Conservation (phyloP, 2,113 vertebrate species). For the Melanostigma gelatinosum region DNA sequence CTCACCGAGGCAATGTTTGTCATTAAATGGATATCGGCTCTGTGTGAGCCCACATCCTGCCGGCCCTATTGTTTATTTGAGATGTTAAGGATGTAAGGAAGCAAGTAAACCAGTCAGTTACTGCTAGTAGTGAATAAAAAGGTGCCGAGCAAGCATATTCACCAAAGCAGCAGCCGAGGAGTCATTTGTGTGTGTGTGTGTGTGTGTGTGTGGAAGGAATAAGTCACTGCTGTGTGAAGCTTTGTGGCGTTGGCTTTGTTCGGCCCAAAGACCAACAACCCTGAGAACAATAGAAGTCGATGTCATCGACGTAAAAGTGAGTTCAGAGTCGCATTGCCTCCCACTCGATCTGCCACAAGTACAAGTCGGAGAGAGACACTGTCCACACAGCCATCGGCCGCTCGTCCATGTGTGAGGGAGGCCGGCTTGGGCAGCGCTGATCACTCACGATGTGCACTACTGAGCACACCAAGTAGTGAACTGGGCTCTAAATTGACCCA, state of each 20-base stretch:
- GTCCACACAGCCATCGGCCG: constrained; percentile 36
- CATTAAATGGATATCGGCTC: no score
- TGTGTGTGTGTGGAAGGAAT: no score
- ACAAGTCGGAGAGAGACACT: constrained; percentile 5
- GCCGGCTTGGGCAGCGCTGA: background rate
- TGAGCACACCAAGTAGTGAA: background rate
- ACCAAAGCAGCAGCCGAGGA: no score
- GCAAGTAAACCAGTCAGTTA: background rate
- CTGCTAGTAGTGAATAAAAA: background rate
- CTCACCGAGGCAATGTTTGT: no score
- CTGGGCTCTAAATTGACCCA: background rate
- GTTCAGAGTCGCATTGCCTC: constrained; percentile 17
- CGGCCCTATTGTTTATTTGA: constrained; percentile 9
- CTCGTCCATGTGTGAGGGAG: constrained; percentile 3
- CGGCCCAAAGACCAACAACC: no score
- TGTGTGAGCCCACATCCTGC: background rate
- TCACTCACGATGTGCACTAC: no score
- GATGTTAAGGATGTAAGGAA: background rate
- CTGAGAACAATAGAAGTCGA: background rate
- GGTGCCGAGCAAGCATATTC: no score
- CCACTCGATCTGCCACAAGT: constrained; percentile 28
- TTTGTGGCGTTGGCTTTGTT: no score
- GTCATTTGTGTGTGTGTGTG: no score
- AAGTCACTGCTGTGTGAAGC: no score
- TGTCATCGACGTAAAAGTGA: background rate